Conservation (phyloP, 2,797 vertebrate species). For the Xenops minutus region DNA sequence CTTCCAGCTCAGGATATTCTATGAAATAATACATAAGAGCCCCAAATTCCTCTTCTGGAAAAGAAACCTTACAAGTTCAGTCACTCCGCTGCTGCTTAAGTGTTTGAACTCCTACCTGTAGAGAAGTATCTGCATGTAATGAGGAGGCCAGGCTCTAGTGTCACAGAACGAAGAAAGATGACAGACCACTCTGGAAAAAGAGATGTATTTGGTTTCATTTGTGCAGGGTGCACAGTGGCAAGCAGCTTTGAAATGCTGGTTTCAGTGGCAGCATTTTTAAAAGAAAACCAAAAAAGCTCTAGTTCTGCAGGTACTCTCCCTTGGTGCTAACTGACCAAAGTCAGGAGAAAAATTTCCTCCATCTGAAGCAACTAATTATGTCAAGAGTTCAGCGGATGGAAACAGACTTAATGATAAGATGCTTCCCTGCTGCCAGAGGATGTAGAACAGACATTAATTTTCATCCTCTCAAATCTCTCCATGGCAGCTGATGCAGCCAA, state of each 20-base stretch:
- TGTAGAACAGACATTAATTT: not conserved
- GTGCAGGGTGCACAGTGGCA: not conserved
- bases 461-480: not conserved
- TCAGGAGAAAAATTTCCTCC: not conserved
- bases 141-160: not conserved
- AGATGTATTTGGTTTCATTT: not conserved
- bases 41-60: not conserved
- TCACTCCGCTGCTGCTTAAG: not conserved
- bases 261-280: not conserved
- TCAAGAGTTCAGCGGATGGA: not conserved
- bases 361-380: slow-evolving; percentile 10
- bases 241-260: not conserved
- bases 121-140: not conserved
- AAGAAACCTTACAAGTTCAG: not conserved
- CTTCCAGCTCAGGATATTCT: not conserved
- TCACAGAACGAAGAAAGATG: not conserved
- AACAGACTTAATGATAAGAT: not conserved
- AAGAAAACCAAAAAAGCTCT: not conserved
- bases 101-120: not conserved
- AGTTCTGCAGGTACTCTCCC: not conserved
- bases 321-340: not conserved
- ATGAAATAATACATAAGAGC: not conserved
- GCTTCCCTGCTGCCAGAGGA: not conserved
- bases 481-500: not conserved
- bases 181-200: not conserved